Conservation (phyloP, 2,888 invertebrate species). For the Cataglyphis livida region DNA sequence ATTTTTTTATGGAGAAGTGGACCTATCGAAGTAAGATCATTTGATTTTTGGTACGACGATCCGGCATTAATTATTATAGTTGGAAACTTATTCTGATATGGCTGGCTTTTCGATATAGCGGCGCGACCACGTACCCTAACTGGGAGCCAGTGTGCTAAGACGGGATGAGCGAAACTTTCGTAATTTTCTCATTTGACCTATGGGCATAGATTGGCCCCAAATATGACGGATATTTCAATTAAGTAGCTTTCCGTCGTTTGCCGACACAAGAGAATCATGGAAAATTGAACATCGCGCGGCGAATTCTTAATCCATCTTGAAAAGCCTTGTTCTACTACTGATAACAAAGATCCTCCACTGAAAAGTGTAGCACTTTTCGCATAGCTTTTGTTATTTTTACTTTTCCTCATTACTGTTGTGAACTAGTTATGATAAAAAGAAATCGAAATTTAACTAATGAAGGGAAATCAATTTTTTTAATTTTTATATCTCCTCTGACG, state of each 20-base stretch:
- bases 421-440: not conserved
- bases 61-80: slow-evolving; percentile 48
- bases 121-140: not conserved
- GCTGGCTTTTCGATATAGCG: slow-evolving; percentile 39
- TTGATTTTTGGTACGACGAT: slow-evolving; percentile 38
- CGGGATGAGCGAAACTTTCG: slow-evolving; percentile 51
- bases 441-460: not conserved
- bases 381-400: slow-evolving; percentile 17
- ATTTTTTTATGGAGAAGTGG: not conserved
- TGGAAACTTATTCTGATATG: slow-evolving; percentile 42
- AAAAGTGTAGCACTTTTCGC: not conserved
- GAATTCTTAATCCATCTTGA: not conserved
- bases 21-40: slow-evolving; percentile 27
- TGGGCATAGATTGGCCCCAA: slow-evolving; percentile 36
- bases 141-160: slow-evolving; percentile 40
- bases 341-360: slow-evolving; percentile 19
- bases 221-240: slow-evolving; percentile 58
- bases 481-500: not conserved
- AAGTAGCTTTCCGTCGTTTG: slow-evolving; percentile 37
- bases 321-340: not conserved
- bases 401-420: not conserved
- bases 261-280: slow-evolving; percentile 14
- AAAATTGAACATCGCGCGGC: slow-evolving; percentile 27
- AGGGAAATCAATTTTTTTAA: not conserved
- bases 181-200: slow-evolving; percentile 54